Evolutionary conservation across 1,140 invertebrate genomes (phyloP).

Genomic region (Drosophila ananassae): DNA sequence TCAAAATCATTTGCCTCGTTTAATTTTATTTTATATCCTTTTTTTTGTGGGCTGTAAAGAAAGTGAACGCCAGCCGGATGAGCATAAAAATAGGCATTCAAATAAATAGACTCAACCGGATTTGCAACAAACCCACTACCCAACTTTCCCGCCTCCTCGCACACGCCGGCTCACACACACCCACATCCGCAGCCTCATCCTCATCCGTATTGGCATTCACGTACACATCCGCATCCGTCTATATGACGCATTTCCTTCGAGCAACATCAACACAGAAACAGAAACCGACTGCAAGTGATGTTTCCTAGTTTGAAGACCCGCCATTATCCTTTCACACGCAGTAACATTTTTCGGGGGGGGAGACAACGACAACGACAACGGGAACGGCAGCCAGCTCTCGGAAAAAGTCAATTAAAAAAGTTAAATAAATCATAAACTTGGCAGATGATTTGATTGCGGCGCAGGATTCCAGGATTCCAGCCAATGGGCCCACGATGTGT

Average conservation of each 20-base stretch:
- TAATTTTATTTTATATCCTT: conserved; percentile 33
- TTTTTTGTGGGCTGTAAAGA: conserved; percentile 20
- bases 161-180: conserved; percentile 45
- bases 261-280: conserved; percentile 18
- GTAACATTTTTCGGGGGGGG: conserved; percentile 34
- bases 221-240: conserved; percentile 52
- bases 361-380: no score
- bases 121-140: conserved; percentile 59
- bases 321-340: conserved; percentile 83
- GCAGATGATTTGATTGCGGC: conserved; percentile 83
- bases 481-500: conserved; percentile 60
- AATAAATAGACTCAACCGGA: conserved; percentile 79
- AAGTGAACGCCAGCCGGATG: conserved; percentile 60
- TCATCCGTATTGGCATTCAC: conserved; percentile 32
- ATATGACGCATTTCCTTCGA: conserved; percentile 67
- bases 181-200: conserved; percentile 44
- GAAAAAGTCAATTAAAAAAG: conserved; percentile 84
- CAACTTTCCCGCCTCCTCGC: conserved; percentile 15
- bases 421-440: conserved; percentile 84
- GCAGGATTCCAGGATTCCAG: conserved; percentile 56
- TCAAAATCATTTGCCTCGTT: conserved; percentile 48
- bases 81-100: conserved; percentile 77
- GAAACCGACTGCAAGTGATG: conserved; percentile 66
- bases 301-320: conserved; percentile 64
- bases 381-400: conserved; percentile 28